Evolutionary conservation across 2,797 vertebrate species (phyloP).

Genomic region (Choloepus didactylus): DNA sequence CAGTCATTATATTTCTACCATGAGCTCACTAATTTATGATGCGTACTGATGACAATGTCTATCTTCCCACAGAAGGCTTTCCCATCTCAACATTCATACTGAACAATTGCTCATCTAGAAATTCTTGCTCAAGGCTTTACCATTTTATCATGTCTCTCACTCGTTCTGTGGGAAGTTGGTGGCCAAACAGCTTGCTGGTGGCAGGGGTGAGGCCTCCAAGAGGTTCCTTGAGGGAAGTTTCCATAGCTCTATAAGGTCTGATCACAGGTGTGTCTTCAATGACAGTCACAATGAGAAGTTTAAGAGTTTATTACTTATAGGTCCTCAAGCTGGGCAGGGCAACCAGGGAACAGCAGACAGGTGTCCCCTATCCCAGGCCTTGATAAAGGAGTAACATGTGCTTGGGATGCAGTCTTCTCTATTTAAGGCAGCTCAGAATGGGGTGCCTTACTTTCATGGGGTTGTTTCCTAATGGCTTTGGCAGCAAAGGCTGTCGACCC

Average conservation of each 20-base stretch:
- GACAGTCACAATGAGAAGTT: background rate
- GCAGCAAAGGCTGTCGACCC: background rate
- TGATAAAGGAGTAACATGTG: background rate
- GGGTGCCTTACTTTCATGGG: background rate
- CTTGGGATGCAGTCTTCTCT: background rate
- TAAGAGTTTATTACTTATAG: background rate
- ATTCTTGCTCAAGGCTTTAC: slow-evolving; percentile 36
- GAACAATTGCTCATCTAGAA: background rate
- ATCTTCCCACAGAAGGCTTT: slow-evolving; percentile 57
- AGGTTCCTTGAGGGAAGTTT: too few species aligned
- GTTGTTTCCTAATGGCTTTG: background rate
- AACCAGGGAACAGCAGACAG: background rate
- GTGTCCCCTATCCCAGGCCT: background rate
- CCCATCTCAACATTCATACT: slow-evolving; percentile 46
- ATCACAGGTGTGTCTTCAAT: background rate
- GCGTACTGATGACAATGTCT: background rate
- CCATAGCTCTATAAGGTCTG: too few species aligned
- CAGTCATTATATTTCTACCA: background rate
- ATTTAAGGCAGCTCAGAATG: background rate
- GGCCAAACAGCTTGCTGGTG: too few species aligned
- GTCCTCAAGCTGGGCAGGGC: background rate
- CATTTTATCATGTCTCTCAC: background rate
- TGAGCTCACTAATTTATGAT: background rate
- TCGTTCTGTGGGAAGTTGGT: too few species aligned
- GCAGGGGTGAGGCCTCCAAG: too few species aligned